phyloP scores from a whole-genome alignment of 2,113 vertebrate genomes.

The Trichomycterus rosablanca region DNA sequence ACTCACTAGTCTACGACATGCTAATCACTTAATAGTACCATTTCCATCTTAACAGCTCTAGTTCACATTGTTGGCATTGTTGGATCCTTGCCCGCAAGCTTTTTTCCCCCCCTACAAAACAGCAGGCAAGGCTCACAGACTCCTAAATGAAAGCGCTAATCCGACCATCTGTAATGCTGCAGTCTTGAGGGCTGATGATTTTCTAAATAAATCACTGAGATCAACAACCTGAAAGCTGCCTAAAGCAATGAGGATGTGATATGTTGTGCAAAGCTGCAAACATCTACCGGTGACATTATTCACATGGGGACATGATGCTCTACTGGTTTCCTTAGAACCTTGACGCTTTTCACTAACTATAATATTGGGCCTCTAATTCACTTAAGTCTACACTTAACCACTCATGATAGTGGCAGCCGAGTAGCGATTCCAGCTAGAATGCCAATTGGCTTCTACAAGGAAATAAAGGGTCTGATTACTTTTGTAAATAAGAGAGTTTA shows the following conservation, averaged over 20 bases:
- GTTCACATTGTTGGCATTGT: constrained; percentile 3
- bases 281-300: constrained; percentile 17
- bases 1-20: constrained; percentile 2
- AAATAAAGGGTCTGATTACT: too few species aligned
- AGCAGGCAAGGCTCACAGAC: constrained; percentile 25
- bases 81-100: not conserved
- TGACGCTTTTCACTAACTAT: too few species aligned
- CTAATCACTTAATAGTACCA: constrained; percentile 10
- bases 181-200: constrained; percentile 29
- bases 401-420: too few species aligned
- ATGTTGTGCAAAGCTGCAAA: constrained; percentile 17
- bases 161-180: constrained; percentile 37
- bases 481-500: too few species aligned
- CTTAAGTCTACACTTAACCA: constrained; percentile 3
- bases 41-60: constrained; percentile 6
- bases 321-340: too few species aligned
- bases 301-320: constrained; percentile 9
- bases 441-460: too few species aligned
- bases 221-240: constrained; percentile 36
- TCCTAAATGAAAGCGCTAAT: constrained; percentile 38
- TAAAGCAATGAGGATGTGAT: constrained; percentile 26
- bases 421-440: too few species aligned
- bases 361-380: too few species aligned
- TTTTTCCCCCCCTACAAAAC: constrained; percentile 10
- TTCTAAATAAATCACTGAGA: constrained; percentile 33